Percentiles rank a stretch among this genome's conserved stretches.
Conservation (phyloP, 2,888 invertebrate genomes). For the Malachius bipustulatus region DNA sequence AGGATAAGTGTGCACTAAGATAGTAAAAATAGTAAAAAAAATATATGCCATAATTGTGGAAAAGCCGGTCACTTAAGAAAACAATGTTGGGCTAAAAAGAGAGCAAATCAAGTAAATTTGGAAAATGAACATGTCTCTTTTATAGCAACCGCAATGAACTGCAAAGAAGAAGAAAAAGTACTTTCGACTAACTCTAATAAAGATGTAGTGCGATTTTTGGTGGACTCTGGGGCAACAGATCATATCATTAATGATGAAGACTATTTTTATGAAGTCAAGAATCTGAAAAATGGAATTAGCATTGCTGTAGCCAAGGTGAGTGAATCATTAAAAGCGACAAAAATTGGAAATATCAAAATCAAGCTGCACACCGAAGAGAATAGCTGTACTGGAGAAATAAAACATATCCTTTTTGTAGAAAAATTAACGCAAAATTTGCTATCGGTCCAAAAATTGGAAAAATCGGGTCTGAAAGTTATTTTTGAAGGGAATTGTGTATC, state of each 20-base stretch:
- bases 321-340: slow-evolving; percentile 12
- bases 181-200: no score
- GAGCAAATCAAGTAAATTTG: no score
- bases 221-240: slow-evolving; percentile 15
- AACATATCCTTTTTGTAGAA: slow-evolving; percentile 9
- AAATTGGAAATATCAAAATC: no score
- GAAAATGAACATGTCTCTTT: no score
- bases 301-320: slow-evolving; percentile 11
- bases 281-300: slow-evolving; percentile 8
- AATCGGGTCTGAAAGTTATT: slow-evolving; percentile 11
- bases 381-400: slow-evolving; percentile 6
- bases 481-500: slow-evolving; percentile 9
- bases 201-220: slow-evolving; percentile 6
- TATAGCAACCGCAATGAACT: no score
- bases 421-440: slow-evolving; percentile 11
- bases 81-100: no score
- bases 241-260: slow-evolving; percentile 12
- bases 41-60: no score
- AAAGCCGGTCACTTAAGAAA: no score
- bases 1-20: no score
- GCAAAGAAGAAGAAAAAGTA: no score
- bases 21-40: no score
- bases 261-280: slow-evolving; percentile 6
- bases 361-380: slow-evolving; percentile 8
- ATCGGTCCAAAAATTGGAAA: slow-evolving; percentile 12